Conservation (phyloP, 2,797 vertebrate genomes). For the Petrocephalus sullivani region DNA sequence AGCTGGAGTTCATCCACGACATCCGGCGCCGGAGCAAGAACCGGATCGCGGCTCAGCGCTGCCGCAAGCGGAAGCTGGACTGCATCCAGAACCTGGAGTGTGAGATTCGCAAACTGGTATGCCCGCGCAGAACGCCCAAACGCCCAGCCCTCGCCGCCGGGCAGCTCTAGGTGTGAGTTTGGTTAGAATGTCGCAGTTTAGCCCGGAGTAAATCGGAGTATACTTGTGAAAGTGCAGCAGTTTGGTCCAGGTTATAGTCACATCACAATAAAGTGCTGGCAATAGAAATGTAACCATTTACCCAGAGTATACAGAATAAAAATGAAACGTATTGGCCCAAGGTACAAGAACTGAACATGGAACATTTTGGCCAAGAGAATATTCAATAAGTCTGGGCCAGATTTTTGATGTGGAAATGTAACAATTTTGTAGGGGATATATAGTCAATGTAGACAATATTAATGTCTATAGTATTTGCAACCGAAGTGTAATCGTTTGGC, state of each 20-base stretch:
- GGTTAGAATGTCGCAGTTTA: background rate
- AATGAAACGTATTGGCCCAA: background rate
- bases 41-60: slow-evolving; percentile 88
- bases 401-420: background rate
- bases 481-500: background rate
- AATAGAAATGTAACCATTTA: background rate
- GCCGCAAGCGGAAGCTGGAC: slow-evolving; percentile 91
- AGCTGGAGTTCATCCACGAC: slow-evolving; percentile 90
- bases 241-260: background rate
- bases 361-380: background rate
- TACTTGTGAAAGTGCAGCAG: background rate
- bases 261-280: background rate
- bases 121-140: slow-evolving; percentile 19
- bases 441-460: background rate
- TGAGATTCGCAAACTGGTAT: slow-evolving; percentile 89
- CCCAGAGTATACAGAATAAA: background rate
- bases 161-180: background rate
- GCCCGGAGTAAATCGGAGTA: background rate
- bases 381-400: background rate
- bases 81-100: slow-evolving; percentile 92
- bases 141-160: background rate
- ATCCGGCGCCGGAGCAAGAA: slow-evolving; percentile 89
- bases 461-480: background rate
- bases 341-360: background rate
- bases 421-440: background rate